A percentile compares a stretch with the other conserved stretches of the same genome.
Evolutionary conservation across 2,113 vertebrate genomes (phyloP).

Genomic region (Peromyscus californicus): DNA sequence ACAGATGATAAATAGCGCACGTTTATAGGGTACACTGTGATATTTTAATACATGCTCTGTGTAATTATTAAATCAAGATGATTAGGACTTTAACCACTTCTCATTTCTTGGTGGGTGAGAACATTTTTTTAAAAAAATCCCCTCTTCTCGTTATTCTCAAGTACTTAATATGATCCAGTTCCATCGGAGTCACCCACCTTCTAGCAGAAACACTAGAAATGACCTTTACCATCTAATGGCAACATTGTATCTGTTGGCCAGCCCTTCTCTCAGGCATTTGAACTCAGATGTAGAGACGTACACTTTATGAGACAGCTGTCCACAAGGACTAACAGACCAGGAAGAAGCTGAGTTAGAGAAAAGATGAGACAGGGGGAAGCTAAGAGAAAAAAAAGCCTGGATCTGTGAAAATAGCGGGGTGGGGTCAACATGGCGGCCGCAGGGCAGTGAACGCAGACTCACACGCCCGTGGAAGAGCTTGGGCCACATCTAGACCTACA

Average conservation of each 20-base stretch:
- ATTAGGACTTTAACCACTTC: background rate
- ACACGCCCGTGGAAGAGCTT: background rate
- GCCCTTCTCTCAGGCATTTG: background rate
- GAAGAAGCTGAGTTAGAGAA: slow-evolving; percentile 11
- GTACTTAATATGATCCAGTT: background rate
- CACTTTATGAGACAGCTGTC: background rate
- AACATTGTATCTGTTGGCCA: background rate
- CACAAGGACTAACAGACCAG: background rate
- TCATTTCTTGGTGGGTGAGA: background rate
- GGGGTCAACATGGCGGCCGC: background rate
- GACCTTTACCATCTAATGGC: background rate
- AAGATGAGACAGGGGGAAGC: background rate
- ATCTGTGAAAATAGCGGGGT: background rate
- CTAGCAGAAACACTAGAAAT: background rate
- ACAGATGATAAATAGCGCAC: background rate
- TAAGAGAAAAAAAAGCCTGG: background rate
- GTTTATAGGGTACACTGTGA: background rate
- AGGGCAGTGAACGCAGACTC: accelerated
- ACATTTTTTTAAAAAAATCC: background rate
- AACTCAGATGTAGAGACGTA: background rate
- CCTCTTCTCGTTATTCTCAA: background rate
- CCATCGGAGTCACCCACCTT: background rate
- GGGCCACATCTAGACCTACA: too few species aligned
- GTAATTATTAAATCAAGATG: background rate
- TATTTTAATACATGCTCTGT: background rate